These are phyloP conservation scores for Octodon degus DNA, from an alignment of 2,113 vertebrate genomes.

Conservation along the genomic window DNA sequence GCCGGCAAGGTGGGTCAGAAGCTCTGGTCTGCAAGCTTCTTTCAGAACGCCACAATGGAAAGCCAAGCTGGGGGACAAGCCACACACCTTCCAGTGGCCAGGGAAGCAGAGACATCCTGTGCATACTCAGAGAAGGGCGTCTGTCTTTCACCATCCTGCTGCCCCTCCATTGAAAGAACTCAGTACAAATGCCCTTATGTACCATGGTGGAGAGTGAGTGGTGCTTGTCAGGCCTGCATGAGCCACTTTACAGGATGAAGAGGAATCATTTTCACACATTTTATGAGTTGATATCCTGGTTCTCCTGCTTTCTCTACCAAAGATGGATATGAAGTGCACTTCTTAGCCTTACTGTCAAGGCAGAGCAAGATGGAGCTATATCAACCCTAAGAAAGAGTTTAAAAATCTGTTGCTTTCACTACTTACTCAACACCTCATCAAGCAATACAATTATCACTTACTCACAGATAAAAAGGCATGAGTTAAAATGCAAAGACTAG, in stretches of 20 bases:
- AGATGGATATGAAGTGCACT: not conserved
- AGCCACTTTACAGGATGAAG: not conserved
- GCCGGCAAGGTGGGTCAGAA: not conserved
- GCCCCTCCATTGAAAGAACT: not conserved
- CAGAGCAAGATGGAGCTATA: not conserved
- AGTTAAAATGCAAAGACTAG: not conserved
- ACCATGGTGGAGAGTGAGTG: not conserved
- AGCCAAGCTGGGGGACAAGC: not conserved
- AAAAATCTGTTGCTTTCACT: not conserved
- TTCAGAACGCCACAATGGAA: not conserved
- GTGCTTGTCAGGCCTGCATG: not conserved
- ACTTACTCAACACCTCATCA: not conserved
- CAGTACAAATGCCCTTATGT: not conserved
- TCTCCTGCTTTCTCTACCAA: not conserved
- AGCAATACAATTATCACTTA: not conserved
- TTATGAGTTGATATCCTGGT: not conserved
- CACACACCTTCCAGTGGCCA: not conserved
- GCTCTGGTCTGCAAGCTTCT: not conserved
- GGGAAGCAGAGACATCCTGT: not conserved
- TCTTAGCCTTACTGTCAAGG: not conserved
- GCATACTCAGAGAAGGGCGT: not conserved
- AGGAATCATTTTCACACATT: not conserved
- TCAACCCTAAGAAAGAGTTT: not conserved
- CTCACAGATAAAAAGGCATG: not conserved
- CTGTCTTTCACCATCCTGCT: not conserved